Base-by-base conservation (phyloP, 2,113 vertebrate species). In the Toxotes jaculatrix region DNA sequence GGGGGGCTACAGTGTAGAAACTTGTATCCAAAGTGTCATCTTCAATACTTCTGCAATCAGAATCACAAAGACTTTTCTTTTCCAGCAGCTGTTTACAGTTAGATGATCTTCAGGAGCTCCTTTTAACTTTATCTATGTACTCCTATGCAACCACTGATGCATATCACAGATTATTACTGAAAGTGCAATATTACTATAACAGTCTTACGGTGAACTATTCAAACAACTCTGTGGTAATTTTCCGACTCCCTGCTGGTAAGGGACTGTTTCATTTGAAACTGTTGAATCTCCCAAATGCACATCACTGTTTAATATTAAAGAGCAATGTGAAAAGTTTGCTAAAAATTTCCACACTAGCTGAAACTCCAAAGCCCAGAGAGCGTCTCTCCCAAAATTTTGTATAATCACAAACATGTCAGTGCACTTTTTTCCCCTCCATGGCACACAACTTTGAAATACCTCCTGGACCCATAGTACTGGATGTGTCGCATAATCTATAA, bases 251-350 rank as follows among this genome's bases (percentile, higher is more conserved):
- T 43, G 45, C 69, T 51, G 77, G 19, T 12, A 47, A 80, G 72
- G 51, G 63, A 78, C 66, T 67, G 60, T 65, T 75, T 68, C n/a
- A 70, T 79, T 67, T 79, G 63, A 71, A 79, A 82, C 7, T 63
- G 34, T 75, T 16, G 34, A 63, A 79, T 66, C 31, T 83, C 80
- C 69, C 74, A 75, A 27, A 55, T 70, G 38, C 74, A 68, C 78
- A 56, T 31, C 4, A 2, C 76, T 74, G 82, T 74, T 82, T 47
- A 82, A 87, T 80, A 87, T 87, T 80, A 27, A 74, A 83, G 17
- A 77, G 40, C 6, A 4, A 83, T 32, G 68, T 56, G 42, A 57
- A 87, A 77, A 83, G 65, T 85, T 75, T 62, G 42, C 16, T 2
- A 32, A 42, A 60, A 47, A 76, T 7, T 3, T 68, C 16, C 19